A percentile compares a stretch with the other conserved stretches of the same genome.
phyloP scores from a whole-genome alignment of 2,113 vertebrate genomes.

The Strix uralensis region DNA sequence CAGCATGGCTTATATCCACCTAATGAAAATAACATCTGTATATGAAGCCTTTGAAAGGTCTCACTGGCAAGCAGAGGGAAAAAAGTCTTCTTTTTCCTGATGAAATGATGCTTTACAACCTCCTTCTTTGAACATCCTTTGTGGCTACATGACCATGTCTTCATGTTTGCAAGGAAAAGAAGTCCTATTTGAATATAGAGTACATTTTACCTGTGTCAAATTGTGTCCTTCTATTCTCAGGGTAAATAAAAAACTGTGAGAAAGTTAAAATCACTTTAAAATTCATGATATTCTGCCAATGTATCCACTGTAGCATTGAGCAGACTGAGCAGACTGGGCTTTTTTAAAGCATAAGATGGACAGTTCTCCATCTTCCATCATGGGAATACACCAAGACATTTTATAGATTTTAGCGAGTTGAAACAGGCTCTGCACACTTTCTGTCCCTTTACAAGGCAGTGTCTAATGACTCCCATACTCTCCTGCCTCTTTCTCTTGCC shows the following conservation, averaged over 20 bases:
- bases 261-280: background rate
- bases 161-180: background rate
- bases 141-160: background rate
- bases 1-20: background rate
- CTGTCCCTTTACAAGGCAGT: background rate
- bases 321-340: background rate
- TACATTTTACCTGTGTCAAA: background rate
- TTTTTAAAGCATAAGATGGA: background rate
- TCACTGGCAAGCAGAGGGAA: background rate
- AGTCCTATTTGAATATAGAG: background rate
- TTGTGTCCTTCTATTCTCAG: background rate
- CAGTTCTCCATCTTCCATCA: background rate
- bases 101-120: background rate
- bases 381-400: background rate
- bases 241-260: background rate
- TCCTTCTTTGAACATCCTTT: background rate
- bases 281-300: background rate
- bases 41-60: background rate
- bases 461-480: background rate
- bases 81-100: background rate
- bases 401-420: background rate
- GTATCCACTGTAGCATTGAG: background rate
- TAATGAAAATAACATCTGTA: background rate
- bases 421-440: background rate
- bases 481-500: rapidly evolving